Base-by-base conservation (phyloP, 2,888 invertebrate species). In the Nematopogon swammerdamellus region DNA sequence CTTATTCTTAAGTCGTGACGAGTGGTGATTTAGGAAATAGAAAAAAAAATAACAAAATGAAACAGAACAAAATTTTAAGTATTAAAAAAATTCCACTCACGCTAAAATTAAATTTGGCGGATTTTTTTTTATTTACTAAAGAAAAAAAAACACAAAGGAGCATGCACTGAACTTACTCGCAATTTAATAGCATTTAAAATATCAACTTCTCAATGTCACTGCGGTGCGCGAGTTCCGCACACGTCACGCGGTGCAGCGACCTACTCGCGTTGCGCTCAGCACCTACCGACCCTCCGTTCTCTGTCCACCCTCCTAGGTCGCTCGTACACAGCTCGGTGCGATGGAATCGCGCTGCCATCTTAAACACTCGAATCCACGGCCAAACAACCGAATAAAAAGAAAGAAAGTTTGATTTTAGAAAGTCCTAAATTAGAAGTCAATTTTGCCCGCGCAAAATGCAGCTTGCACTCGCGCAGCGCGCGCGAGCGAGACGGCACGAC, bases 401-500 rank as follows among this genome's bases (percentile, higher is more conserved):
- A 46, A 25, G 17, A 30, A 55, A 65, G 68, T 62, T 62, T 59
- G 57, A 63, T 66, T 58, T 60, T 59, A 59, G 58, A 63, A 67
- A 67, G 67, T 55, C 53, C 63, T 66, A 63, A 61, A 68, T 68
- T 67, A 70, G 67, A 65, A 67, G 70, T 62, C 60, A 59, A 62
- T 60, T 69, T 68, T 66, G 67, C 61, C 60, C 60, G 63, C 56
- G 61, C 58, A 56, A 51, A 57, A 57, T 46, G 46, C 51, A 49
- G 19, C 30, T 8, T 14, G 36, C 11, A 14, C 3, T 14, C 36
- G 36, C 4, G 5, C 5, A 53, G 58, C 60, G 62, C 56, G 75
- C 54, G 67, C 51, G 74, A 77, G 63, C 67, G 76, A 68, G 77
- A 76, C 71, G 60, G 58, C 56, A 55, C 55, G 64, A 67, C 50